Base-by-base conservation (phyloP, 2,888 invertebrate species). In the Laothoe populi region DNA sequence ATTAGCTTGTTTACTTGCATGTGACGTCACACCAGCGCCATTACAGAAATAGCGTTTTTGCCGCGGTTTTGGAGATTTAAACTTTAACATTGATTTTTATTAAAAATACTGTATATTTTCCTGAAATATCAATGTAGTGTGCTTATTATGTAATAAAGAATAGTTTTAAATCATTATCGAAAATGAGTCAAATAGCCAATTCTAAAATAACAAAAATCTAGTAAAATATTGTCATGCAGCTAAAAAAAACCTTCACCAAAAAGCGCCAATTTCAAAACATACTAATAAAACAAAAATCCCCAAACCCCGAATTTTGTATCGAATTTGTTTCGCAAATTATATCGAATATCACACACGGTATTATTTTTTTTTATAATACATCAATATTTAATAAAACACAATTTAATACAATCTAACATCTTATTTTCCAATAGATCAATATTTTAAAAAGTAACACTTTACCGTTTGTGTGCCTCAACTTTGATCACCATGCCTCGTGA, bases 221-320 rank as follows among this genome's bases (percentile, higher is more conserved):
- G 24, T 4, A 24, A 53, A 53, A 31, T 26, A 31, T 53, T 57
- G 11, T 2, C 62, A 64, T 59, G 62, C 46, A 63, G 42, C 46
- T 58, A 62, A 60, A 62, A 19, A 64, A 59, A 62, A 19, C 62
- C 62, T 58, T 19, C 61, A 63, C 63, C 63, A 48, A 59, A 61
- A 23, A 5, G 53, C 53, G 53, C 53, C 53, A 53, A 53, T 53
- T 53, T 19, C 35, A 53, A 53, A 53, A 53, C 10, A 13, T n/a
- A 24, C n/a, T 7, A 53, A 49, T 35, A 35, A 31, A 10, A 49
- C 31, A 53, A 16, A 11, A 35, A 53, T 3, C 16, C 8, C 26
- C 45, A 19, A 45, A 24, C 4, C 19, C 53, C 31, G 19, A 53
- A 53, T 53, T 53, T 53, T 35, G 19, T 26, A 16, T 53, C 26